Base-by-base conservation (phyloP, 2,797 vertebrate species). In the Enteromius afrohamiltoni region DNA sequence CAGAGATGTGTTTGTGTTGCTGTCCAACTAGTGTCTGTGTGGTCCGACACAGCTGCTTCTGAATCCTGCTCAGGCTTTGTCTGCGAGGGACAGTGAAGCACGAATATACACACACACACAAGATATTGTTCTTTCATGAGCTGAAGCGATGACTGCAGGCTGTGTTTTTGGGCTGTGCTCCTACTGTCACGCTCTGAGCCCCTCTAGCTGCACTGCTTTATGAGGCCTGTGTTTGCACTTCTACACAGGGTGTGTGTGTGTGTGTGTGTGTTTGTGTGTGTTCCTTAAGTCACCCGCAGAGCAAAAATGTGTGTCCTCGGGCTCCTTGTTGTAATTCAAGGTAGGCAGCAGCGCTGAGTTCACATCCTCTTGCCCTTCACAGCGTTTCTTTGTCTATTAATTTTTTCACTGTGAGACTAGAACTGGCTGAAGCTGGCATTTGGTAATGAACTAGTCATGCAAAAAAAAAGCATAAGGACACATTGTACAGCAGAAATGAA, bases 271-370 rank as follows among this genome's bases (percentile, higher is more conserved):
- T 87, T 81, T 49, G 14, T 49, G 14, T 49, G 71, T 80, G 86
- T 87, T 81, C 55, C 23, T 62, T 11, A 42, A 71, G 67, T 80
- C 79, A 71, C 79, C 79, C 79, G 19, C 68, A 45, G 70, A 23
- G 80, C 58, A 65, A 47, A 64, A 64, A 74, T 82, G 80, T 0
- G 2, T 75, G 29, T 51, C 31, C 29, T n/a, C 45, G 0, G 70
- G 69, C 70, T 60, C 29, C 34, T 71, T 71, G 79, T 60, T 47
- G 9, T 60, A 80, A 80, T 70, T 80, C 37, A 71, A 71, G 79
- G 51, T 80, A 49, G 79, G 55, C 40, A 26, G 42, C 4, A 21
- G 4, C 4, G 7, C 42, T 29, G 65, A 58, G 68, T 81, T 81
- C 80, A 82, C 69, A 62, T 62, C 69, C 58, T 53, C 62, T 31